Percentiles rank a stretch among this genome's conserved stretches.
These are phyloP conservation scores for Pterostichus madidus DNA, from an alignment of 2,888 invertebrate species.

Conservation along the genomic window DNA sequence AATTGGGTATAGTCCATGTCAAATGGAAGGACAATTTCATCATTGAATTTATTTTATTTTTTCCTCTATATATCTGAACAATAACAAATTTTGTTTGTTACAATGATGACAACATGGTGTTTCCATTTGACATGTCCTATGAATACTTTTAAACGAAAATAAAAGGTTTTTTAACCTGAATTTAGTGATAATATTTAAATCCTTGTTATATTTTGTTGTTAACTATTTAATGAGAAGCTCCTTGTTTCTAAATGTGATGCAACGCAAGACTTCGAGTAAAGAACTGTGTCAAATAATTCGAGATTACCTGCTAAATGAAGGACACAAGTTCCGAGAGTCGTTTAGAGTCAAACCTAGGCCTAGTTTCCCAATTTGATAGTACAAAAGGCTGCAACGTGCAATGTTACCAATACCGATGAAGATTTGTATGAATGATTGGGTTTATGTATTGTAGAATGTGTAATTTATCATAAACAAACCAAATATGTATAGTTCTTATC, in stretches of 20 bases:
- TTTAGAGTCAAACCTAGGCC: conserved; percentile 24
- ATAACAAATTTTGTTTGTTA: too few species aligned
- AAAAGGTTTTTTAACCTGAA: too few species aligned
- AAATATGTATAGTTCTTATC: conserved; percentile 66
- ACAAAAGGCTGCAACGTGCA: conserved; percentile 67
- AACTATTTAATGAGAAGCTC: conserved; percentile 9
- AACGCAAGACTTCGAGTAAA: conserved; percentile 26
- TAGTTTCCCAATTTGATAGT: conserved; percentile 61
- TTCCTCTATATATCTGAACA: too few species aligned
- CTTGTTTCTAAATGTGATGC: conserved; percentile 55
- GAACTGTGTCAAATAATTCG: conserved; percentile 4
- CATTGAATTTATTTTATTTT: too few species aligned
- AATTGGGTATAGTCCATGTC: too few species aligned
- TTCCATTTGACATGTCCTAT: too few species aligned
- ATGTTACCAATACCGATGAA: conserved; percentile 60
- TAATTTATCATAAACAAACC: conserved; percentile 61
- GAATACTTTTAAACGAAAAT: too few species aligned
- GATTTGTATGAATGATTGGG: conserved; percentile 48
- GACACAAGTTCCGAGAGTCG: not conserved
- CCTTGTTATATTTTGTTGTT: conserved; percentile 23
- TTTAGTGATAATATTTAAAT: too few species aligned
- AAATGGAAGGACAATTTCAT: too few species aligned
- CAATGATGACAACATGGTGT: too few species aligned
- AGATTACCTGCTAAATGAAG: not conserved
- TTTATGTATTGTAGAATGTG: conserved; percentile 58